Conservation (phyloP, 1,140 invertebrate species). For the Zaprionus kolodkinae region DNA sequence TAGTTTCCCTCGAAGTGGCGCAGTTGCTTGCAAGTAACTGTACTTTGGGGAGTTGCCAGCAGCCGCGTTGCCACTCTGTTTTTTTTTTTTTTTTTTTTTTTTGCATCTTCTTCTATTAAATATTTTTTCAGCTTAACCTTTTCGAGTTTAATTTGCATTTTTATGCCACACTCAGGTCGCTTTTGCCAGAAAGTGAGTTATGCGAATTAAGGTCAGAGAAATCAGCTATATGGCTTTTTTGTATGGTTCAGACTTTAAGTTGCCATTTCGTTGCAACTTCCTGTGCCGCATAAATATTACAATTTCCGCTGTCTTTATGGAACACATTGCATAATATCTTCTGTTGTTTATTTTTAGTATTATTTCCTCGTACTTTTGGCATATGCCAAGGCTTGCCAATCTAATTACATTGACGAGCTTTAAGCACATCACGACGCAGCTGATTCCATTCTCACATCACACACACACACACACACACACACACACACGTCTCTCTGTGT, state of each 20-base stretch:
- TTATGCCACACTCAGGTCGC: constrained; percentile 48
- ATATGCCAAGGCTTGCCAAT: constrained; percentile 6
- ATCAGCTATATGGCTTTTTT: background rate
- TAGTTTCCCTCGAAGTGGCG: constrained; percentile 63
- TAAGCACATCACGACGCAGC: constrained; percentile 42
- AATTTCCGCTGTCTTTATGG: constrained; percentile 10
- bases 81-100: constrained; percentile 2
- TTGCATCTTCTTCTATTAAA: constrained; percentile 3
- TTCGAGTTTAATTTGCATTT: constrained; percentile 73
- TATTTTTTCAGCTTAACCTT: constrained; percentile 35
- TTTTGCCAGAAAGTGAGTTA: constrained; percentile 44
- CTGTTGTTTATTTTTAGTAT: constrained; percentile 8
- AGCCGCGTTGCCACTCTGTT: constrained; percentile 5
- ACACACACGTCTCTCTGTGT: constrained; percentile 8
- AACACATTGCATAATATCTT: background rate
- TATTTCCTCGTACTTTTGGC: constrained; percentile 11
- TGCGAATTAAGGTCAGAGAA: constrained; percentile 2
- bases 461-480: background rate
- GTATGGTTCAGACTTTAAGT: background rate
- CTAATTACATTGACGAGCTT: constrained; percentile 30
- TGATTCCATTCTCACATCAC: constrained; percentile 41
- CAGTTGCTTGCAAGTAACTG: constrained; percentile 64
- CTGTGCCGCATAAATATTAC: background rate
- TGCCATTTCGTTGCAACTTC: background rate
- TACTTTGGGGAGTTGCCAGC: constrained; percentile 60